phyloP scores from a whole-genome alignment of 2,113 vertebrate genomes.

The Clinocottus analis region DNA sequence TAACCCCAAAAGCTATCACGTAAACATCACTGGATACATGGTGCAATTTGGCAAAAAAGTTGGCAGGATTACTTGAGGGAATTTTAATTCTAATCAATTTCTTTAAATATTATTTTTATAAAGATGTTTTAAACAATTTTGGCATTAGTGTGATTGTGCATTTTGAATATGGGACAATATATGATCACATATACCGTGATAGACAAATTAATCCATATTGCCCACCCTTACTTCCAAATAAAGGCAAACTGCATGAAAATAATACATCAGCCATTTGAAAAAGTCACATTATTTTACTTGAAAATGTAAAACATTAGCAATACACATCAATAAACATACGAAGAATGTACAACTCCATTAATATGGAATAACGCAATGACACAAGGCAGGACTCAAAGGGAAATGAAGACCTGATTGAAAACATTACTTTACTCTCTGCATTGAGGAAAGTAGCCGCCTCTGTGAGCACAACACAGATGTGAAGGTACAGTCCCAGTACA shows the following conservation, averaged over 20 bases:
- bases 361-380: constrained; percentile 22
- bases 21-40: not conserved
- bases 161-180: not conserved
- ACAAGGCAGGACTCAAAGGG: not conserved
- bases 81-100: not conserved
- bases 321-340: constrained; percentile 1
- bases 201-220: not conserved
- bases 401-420: constrained; percentile 21
- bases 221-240: not conserved
- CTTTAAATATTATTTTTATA: not conserved
- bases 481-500: constrained; percentile 11
- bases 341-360: constrained; percentile 9
- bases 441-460: not conserved
- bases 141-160: not conserved
- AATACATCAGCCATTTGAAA: constrained; percentile 31
- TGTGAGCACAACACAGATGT: constrained; percentile 3
- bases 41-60: not conserved
- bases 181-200: not conserved
- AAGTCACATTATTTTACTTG: constrained; percentile 57
- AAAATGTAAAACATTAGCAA: constrained; percentile 60
- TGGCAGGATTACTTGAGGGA: too few species aligned
- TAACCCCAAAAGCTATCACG: not conserved
- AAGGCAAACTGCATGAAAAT: not conserved
- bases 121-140: not conserved
- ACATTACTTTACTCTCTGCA: not conserved